Evolutionary conservation across 2,797 vertebrate species (phyloP), one percentile per base, ranked within the genome.

Genomic region (Catharus ustulatus): DNA sequence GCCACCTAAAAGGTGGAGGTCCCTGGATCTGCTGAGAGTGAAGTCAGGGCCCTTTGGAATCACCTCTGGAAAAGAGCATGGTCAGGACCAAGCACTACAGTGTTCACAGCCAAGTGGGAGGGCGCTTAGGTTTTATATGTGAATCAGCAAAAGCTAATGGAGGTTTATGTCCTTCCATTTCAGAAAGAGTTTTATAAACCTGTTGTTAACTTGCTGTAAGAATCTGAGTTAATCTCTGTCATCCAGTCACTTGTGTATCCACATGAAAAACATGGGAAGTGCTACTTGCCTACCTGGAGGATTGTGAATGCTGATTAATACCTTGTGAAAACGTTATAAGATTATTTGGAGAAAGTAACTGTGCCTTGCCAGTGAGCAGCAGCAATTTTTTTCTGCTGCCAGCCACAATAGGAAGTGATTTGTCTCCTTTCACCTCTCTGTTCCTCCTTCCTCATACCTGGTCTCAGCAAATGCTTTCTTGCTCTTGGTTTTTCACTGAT

Each of bases 11-110:
- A 51, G 3, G 4, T 34, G 4, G 29, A 87, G 3, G 6, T 75
- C 30, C 8, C 45, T 3, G 1, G 7, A n/a, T 71, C 43, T 79
- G 38, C 19, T 57, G 49, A 59, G 21, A 57, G n/a, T 0, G 0
- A 61, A 54, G 9, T 52, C 21, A 61, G 11, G 21, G 58, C 11
- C 21, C 12, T 42, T 48, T 9, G 15, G 13, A 43, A 32, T 16
- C 52, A 66, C 6, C 24, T 16, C 36, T 84, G 54, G 38, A 62
- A 68, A 49, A 10, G 36, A 13, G 0, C 3, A 13, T 27, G 14
- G 16, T 68, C 38, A 84, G 58, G 26, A 75, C 42, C 30, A 77
- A 86, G 54, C 26, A 71, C 7, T 32, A 3, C 6, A 45, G 18
- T 16, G 19, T 30, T 48, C 76, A 57, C 2, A 6, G 26, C 8